phyloP scores from a whole-genome alignment of 2,888 invertebrate genomes.

The Xanthia icteritia region DNA sequence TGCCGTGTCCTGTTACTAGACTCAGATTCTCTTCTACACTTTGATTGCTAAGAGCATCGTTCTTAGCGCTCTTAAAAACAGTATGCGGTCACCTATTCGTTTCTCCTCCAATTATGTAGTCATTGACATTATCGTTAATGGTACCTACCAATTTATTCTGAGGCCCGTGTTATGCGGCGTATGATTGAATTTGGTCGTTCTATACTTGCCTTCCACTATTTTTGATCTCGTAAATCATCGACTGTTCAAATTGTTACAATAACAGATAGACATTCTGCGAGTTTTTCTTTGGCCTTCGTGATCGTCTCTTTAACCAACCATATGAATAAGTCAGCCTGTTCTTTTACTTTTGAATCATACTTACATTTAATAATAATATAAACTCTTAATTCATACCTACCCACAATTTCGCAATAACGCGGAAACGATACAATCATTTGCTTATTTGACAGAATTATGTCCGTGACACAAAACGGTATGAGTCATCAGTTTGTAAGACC shows the following conservation, averaged over 20 bases:
- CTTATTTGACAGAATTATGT: constrained; percentile 40
- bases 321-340: neutral
- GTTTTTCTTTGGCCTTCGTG: neutral
- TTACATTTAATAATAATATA: neutral
- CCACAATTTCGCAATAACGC: constrained; percentile 30
- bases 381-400: neutral
- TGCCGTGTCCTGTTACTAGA: neutral
- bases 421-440: constrained; percentile 52
- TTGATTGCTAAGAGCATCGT: neutral
- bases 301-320: neutral
- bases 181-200: neutral
- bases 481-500: constrained; percentile 43
- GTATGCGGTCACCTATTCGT: constrained; percentile 4
- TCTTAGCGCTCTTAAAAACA: neutral
- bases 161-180: neutral
- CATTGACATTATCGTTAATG: constrained; percentile 29
- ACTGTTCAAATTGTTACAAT: neutral
- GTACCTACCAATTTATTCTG: constrained; percentile 16
- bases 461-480: constrained; percentile 44
- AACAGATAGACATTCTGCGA: neutral
- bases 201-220: neutral
- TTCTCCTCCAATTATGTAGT: constrained; percentile 27
- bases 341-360: neutral
- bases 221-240: neutral
- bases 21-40: neutral